These are phyloP conservation scores for Trichomalopsis sarcophagae DNA, from an alignment of 1,140 invertebrate genomes.

Conservation along the genomic window DNA sequence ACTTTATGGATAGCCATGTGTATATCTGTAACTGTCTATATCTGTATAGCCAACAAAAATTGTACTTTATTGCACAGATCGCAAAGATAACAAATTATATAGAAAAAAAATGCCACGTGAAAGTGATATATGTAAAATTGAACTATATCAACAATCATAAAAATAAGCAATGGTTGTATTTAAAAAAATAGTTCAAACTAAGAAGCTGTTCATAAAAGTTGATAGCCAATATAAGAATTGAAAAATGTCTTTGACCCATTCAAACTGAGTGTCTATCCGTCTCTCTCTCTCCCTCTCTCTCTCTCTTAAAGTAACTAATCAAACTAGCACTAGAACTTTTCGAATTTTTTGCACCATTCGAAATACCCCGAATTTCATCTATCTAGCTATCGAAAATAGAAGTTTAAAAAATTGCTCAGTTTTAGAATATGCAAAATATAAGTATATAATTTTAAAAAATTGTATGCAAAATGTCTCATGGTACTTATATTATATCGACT, in stretches of 20 bases:
- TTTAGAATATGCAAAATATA: not conserved
- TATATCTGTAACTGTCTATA: constrained; percentile 34
- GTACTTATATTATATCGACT: too few species aligned
- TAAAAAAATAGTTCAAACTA: not conserved
- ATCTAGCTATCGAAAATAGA: not conserved
- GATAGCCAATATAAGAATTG: not conserved
- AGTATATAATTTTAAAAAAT: not conserved
- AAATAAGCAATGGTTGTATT: not conserved
- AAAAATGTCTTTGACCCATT: constrained; percentile 1
- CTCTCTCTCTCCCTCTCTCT: constrained; percentile 15
- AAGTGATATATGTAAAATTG: not conserved
- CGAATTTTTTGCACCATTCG: not conserved
- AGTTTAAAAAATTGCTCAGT: not conserved
- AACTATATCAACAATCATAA: constrained; percentile 5
- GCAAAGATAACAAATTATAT: not conserved
- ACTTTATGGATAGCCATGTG: constrained; percentile 17
- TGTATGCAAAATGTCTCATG: not conserved
- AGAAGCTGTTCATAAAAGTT: not conserved
- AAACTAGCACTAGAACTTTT: not conserved
- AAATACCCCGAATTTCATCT: not conserved
- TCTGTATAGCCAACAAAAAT: constrained; percentile 17
- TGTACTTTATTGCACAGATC: not conserved
- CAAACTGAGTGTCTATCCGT: not conserved
- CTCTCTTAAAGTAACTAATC: not conserved
- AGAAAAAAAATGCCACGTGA: not conserved